A percentile compares a stretch with the other conserved stretches of the same genome.
Conservation (phyloP, 2,797 vertebrate species). For the Enteromius radiatus region DNA sequence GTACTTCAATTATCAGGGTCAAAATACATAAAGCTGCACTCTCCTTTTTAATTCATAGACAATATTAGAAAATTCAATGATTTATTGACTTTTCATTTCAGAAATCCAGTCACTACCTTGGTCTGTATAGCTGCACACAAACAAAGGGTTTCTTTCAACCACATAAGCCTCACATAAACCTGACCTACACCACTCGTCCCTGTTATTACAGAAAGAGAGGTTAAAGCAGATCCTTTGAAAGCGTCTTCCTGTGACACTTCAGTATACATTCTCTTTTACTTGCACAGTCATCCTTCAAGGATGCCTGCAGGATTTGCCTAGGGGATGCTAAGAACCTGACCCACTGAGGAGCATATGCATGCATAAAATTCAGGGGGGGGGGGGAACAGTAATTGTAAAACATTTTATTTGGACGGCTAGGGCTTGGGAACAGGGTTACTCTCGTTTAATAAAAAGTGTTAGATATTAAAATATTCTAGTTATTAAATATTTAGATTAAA, state of each 20-base stretch:
- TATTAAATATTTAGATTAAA: too few species aligned
- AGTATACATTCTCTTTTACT: constrained; percentile 34
- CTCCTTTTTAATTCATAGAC: neutral
- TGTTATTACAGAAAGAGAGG: neutral
- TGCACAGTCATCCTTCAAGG: constrained; percentile 16
- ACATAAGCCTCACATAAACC: neutral
- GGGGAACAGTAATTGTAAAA: neutral
- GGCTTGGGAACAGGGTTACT: neutral
- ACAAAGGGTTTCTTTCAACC: constrained; percentile 15
- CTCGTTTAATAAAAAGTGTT: neutral
- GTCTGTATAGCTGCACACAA: neutral
- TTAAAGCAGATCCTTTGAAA: constrained; percentile 29
- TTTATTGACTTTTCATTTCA: constrained; percentile 7
- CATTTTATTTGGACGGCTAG: neutral
- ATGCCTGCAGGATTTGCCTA: constrained; percentile 12
- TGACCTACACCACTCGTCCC: neutral
- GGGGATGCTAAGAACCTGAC: neutral
- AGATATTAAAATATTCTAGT: too few species aligned
- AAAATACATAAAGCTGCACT: neutral
- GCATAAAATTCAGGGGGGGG: neutral
- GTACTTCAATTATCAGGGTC: neutral
- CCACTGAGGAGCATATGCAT: neutral
- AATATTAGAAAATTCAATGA: neutral
- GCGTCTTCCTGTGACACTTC: constrained; percentile 20
- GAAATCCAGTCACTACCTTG: neutral